phyloP scores from a whole-genome alignment of 1,140 invertebrate genomes.

The Calosoma granatense region DNA sequence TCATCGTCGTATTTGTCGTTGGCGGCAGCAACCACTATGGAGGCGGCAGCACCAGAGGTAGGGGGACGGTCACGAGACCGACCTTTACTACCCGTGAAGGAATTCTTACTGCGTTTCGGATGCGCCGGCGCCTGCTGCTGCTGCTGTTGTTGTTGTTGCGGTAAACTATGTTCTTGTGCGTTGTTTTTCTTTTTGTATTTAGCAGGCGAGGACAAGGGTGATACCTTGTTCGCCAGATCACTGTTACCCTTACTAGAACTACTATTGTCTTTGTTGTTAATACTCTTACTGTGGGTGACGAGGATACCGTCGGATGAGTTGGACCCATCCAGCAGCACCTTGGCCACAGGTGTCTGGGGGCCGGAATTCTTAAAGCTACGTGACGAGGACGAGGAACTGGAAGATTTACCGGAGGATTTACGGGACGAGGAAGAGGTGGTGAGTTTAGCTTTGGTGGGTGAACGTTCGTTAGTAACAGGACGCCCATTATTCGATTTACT shows the following conservation, averaged over 20 bases:
- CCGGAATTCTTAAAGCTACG: neutral
- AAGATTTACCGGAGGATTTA: conserved; percentile 17
- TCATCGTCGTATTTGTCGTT: conserved; percentile 21
- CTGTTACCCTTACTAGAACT: too few species aligned
- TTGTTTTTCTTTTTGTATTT: conserved; percentile 28
- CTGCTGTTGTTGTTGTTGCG: conserved; percentile 11
- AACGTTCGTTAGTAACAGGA: conserved; percentile 22
- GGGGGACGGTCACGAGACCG: neutral
- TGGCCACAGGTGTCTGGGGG: neutral
- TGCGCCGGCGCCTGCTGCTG: too few species aligned
- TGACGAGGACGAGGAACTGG: conserved; percentile 14
- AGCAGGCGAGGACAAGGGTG: conserved; percentile 18
- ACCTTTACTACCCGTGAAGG: conserved; percentile 12
- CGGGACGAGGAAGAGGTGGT: conserved; percentile 35
- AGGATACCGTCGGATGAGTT: too few species aligned
- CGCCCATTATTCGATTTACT: conserved; percentile 25
- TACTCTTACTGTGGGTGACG: neutral
- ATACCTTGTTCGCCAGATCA: neutral
- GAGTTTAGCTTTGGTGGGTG: conserved; percentile 35
- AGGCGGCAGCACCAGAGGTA: too few species aligned
- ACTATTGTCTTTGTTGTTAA: neutral
- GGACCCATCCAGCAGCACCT: conserved; percentile 11
- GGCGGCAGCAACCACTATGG: too few species aligned
- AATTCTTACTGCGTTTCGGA: conserved; percentile 10
- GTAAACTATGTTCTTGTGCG: conserved; percentile 10